Evolutionary conservation across 2,888 invertebrate species (phyloP).

Genomic region (Phyllotreta cruciferae): DNA sequence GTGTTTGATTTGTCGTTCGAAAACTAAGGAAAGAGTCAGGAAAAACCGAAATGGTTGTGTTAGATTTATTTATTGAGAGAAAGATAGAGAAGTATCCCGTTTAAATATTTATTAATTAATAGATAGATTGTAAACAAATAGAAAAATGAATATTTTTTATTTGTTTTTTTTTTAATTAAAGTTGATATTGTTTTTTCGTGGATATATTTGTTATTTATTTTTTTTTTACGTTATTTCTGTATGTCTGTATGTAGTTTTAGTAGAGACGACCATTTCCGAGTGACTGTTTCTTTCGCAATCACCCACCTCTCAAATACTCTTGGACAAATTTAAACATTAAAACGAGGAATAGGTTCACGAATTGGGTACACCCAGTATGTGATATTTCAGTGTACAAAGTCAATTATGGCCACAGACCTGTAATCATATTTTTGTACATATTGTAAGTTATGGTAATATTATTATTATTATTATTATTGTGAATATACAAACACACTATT

Average conservation of each 20-base stretch:
- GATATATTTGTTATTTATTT: not conserved
- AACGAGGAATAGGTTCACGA: not conserved
- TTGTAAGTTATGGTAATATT: constrained; percentile 61
- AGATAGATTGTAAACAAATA: too few species aligned
- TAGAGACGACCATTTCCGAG: constrained; percentile 4
- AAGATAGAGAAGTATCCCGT: too few species aligned
- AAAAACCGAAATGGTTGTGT: too few species aligned
- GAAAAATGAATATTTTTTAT: too few species aligned
- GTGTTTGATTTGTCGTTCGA: not conserved
- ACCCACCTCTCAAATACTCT: constrained; percentile 9
- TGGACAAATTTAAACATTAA: not conserved
- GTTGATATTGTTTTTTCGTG: not conserved
- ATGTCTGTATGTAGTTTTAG: constrained; percentile 3
- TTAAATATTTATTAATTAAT: too few species aligned
- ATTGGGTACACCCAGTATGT: constrained; percentile 40
- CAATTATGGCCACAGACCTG: constrained; percentile 63
- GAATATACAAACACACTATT: constrained; percentile 58
- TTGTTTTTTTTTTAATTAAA: not conserved
- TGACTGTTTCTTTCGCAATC: constrained; percentile 9
- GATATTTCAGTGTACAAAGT: constrained; percentile 63
- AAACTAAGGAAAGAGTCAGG: not conserved
- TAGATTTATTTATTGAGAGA: too few species aligned
- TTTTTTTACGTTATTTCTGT: constrained; percentile 12
- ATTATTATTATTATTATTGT: constrained; percentile 44
- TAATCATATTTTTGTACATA: constrained; percentile 67